phyloP scores from a whole-genome alignment of 64 coral and sea anemone genomes.

The Montipora sp. region DNA sequence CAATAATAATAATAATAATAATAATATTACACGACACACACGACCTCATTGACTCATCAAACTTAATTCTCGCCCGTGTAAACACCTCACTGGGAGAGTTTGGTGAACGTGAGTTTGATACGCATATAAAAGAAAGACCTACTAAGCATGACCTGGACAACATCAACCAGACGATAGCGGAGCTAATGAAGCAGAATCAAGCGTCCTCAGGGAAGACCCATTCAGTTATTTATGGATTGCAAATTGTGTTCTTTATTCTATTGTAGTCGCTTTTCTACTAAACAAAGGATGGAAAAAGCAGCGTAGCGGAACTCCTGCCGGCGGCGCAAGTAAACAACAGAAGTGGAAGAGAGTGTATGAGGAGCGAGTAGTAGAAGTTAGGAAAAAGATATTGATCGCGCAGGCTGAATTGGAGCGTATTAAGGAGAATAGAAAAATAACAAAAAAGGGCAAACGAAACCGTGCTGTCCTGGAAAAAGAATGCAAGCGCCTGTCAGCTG shows the following conservation, averaged over 20 bases:
- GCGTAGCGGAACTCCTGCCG: not conserved
- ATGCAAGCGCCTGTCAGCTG: constrained; percentile 41
- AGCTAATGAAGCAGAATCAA: not conserved
- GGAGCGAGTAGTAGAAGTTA: too few species aligned
- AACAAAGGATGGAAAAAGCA: constrained; percentile 39
- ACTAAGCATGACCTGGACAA: constrained; percentile 3
- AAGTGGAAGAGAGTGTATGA: too few species aligned
- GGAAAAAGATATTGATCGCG: constrained; percentile 9
- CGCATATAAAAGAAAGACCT: constrained; percentile 8
- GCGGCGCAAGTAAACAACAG: not conserved
- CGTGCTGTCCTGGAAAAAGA: constrained; percentile 34
- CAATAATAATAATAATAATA: too few species aligned
- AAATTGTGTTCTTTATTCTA: constrained; percentile 46
- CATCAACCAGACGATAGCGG: constrained; percentile 19
- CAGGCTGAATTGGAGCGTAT: constrained; percentile 50
- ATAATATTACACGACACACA: not conserved
- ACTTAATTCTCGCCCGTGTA: constrained; percentile 16
- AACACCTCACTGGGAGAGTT: constrained; percentile 10
- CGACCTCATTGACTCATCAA: constrained; percentile 18
- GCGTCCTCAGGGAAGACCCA: constrained; percentile 15
- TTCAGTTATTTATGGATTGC: constrained; percentile 43
- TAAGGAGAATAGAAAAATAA: constrained; percentile 62
- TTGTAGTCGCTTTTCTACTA: constrained; percentile 41
- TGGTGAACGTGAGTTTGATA: not conserved
- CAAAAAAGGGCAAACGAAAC: constrained; percentile 63